phyloP scores from a whole-genome alignment of 2,113 vertebrate species.

The Gadus chalcogrammus region DNA sequence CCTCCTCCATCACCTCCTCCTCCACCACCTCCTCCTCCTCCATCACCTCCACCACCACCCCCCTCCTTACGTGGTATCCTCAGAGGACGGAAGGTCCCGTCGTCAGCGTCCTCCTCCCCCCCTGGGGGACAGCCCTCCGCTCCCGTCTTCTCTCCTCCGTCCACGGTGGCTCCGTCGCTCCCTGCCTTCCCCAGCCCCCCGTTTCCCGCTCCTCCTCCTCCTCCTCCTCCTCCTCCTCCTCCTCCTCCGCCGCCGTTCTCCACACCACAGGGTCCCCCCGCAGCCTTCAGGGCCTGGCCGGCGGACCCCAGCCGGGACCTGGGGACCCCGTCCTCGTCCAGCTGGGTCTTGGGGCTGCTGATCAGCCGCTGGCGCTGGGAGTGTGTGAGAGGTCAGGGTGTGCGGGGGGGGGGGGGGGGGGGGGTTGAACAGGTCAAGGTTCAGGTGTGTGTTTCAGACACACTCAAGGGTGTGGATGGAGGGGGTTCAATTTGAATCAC shows the following conservation, averaged over 20 bases:
- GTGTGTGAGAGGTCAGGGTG: too few relatives aligned
- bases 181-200: not conserved
- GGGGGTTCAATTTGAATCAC: too few relatives aligned
- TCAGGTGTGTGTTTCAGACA: too few relatives aligned
- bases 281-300: slow-evolving; percentile 61
- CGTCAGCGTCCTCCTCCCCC: slow-evolving; percentile 63
- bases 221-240: slow-evolving; percentile 44
- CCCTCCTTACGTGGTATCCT: slow-evolving; percentile 66
- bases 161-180: slow-evolving; percentile 10
- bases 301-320: slow-evolving; percentile 41
- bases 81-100: slow-evolving; percentile 66
- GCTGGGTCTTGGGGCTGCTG: slow-evolving; percentile 44
- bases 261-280: slow-evolving; percentile 55
- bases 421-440: too few relatives aligned
- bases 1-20: too few relatives aligned
- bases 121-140: slow-evolving; percentile 41
- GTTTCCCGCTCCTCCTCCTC: slow-evolving; percentile 34
- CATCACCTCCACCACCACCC: not conserved
- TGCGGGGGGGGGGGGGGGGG: too few relatives aligned
- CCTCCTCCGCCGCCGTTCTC: slow-evolving; percentile 67
- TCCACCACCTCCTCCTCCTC: too few relatives aligned
- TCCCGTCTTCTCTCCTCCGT: slow-evolving; percentile 53
- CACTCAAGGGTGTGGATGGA: too few relatives aligned
- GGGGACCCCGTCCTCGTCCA: slow-evolving; percentile 37
- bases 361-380: slow-evolving; percentile 72